Evolutionary conservation across 2,888 invertebrate genomes (phyloP), one percentile per base, ranked within the genome.

Genomic region (Oligia strigilis): DNA sequence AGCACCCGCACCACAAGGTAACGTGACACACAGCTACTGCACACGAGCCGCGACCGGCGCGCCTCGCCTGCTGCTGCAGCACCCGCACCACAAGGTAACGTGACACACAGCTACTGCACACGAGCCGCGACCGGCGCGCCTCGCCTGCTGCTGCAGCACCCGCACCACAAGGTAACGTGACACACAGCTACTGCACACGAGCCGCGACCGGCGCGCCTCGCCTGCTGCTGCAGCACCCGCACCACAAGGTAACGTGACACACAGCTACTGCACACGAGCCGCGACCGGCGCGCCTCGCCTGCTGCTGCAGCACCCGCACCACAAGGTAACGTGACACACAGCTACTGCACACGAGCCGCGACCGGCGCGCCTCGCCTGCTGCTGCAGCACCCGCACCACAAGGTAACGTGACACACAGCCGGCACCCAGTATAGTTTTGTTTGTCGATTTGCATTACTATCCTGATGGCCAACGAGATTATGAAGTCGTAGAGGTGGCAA

Each of bases 41-140:
- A 55, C 92, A 98, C 98, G 98, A 98, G 46, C 98, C 1, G 98
- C 98, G 11, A 98, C 98, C 87, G 98, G 98, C 91, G 94, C 95
- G 85, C 79, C 69, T 69, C 69, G 85, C 2, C 80, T 40, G 40
- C 70, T 58, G 62, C 64, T 64, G 72, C 81, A 72, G 72, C 74
- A 75, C 29, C 62, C 82, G 60, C 60, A 76, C 75, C 71, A 77
- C 65, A 72, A 81, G 75, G 72, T 85, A 75, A 19, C 52, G 72
- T 72, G 52, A n/a, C 75, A 52, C 70, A 36, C 72, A 75, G 52
- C 72, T 52, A 75, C 74, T 75, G 72, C 74, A 75, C 71, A 69
- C 36, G 74, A 70, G 6, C 95, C 95, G 46, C 97, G n/a, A 46
- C 97, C 91, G 97, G 98, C 84, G 94, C 97, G 4, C 92, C 97